phyloP scores from a whole-genome alignment of 1,140 invertebrate genomes.

The Orussus abietinus region DNA sequence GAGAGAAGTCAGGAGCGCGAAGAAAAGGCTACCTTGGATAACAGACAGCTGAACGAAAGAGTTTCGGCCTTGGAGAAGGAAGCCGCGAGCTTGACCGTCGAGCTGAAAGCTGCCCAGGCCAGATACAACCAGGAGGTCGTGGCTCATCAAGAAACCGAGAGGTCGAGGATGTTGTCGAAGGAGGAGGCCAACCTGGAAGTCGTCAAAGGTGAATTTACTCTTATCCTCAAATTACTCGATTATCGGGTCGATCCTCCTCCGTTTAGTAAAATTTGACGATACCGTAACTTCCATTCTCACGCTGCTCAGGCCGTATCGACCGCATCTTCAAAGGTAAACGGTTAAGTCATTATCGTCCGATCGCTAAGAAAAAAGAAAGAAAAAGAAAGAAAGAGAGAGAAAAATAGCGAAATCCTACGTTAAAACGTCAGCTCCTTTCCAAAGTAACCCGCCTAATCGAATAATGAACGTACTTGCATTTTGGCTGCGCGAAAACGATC shows the following conservation, averaged over 20 bases:
- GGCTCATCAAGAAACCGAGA: conserved; percentile 86
- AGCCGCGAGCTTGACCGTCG: conserved; percentile 78
- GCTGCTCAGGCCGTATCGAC: conserved; percentile 47
- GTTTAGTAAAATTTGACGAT: neutral
- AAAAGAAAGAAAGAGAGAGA: too few species aligned
- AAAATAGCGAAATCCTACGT: too few species aligned
- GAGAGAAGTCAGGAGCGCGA: conserved; percentile 70
- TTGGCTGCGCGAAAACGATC: conserved; percentile 17
- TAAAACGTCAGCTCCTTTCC: neutral
- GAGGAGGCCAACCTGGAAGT: conserved; percentile 88
- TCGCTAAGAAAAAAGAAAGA: too few species aligned
- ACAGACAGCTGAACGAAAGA: conserved; percentile 72
- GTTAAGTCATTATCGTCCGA: too few species aligned
- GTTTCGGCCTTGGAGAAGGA: conserved; percentile 86
- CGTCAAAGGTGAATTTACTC: conserved; percentile 69
- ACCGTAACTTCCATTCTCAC: conserved; percentile 20
- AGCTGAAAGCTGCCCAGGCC: conserved; percentile 81
- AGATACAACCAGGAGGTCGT: conserved; percentile 85
- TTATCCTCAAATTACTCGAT: conserved; percentile 14
- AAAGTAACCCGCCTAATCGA: neutral
- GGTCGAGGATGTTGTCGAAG: conserved; percentile 75
- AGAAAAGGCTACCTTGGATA: conserved; percentile 69
- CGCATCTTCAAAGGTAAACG: conserved; percentile 54
- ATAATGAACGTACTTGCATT: conserved; percentile 14
- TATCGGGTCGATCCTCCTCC: neutral